Conservation (phyloP, 1,140 invertebrate species). For the Bicyclus anynana region DNA sequence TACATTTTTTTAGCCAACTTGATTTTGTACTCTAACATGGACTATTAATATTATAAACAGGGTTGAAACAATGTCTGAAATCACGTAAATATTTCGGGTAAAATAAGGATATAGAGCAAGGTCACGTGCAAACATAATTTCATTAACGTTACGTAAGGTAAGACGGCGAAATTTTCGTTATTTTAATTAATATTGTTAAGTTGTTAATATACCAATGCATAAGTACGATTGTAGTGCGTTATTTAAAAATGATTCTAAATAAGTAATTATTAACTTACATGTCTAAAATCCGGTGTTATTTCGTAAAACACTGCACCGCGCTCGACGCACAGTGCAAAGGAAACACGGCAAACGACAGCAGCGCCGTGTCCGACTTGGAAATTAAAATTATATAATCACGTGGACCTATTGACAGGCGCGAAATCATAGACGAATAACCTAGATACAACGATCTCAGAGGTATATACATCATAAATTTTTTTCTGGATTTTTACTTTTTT, state of each 20-base stretch:
- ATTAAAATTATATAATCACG: conserved; percentile 65
- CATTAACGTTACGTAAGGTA: conserved; percentile 71
- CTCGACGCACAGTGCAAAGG: conserved; percentile 71
- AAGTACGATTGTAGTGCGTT: conserved; percentile 4
- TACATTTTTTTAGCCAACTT: conserved; percentile 3
- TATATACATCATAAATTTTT: too few species aligned
- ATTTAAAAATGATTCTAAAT: conserved; percentile 5
- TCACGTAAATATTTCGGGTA: conserved; percentile 22
- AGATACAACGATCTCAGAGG: too few species aligned
- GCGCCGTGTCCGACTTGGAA: conserved; percentile 41
- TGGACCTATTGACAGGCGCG: conserved; percentile 36
- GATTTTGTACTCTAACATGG: conserved; percentile 2
- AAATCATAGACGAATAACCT: too few species aligned
- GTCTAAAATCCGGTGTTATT: conserved; percentile 64
- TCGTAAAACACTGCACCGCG: conserved; percentile 64
- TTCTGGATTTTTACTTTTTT: too few species aligned
- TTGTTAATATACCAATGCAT: neutral
- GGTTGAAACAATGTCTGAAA: neutral
- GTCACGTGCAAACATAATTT: conserved; percentile 72
- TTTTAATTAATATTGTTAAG: neutral
- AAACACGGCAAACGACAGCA: conserved; percentile 46
- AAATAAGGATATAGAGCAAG: conserved; percentile 53
- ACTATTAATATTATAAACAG: neutral
- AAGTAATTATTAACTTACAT: conserved; percentile 54
- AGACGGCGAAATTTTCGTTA: conserved; percentile 17